These are phyloP conservation scores for Dendrolimus pini DNA, from an alignment of 2,888 invertebrate species.

Conservation along the genomic window DNA sequence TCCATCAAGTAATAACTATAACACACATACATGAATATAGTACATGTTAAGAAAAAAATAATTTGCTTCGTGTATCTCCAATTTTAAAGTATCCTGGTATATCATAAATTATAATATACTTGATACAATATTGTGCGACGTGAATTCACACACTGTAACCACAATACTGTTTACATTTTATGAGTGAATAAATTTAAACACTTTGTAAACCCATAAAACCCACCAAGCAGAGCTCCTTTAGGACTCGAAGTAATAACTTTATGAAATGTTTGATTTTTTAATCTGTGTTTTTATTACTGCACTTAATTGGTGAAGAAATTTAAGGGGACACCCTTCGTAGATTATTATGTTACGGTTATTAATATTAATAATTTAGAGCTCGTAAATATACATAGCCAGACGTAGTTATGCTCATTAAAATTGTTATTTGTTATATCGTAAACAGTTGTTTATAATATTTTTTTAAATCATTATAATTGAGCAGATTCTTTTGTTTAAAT, in stretches of 20 bases:
- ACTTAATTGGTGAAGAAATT: background rate
- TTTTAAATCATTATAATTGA: background rate
- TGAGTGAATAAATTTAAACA: background rate
- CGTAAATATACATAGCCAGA: background rate
- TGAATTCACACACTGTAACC: background rate
- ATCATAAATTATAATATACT: too few relatives aligned
- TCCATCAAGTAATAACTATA: too few relatives aligned
- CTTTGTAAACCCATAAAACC: background rate
- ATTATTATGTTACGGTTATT: background rate
- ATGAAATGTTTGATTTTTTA: background rate
- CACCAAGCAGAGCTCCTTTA: background rate
- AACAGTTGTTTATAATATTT: background rate
- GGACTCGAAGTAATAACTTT: background rate
- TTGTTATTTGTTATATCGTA: background rate
- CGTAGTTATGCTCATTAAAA: background rate
- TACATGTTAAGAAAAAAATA: too few relatives aligned
- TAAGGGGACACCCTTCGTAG: background rate
- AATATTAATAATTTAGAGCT: background rate
- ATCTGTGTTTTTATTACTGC: background rate
- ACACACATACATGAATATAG: too few relatives aligned
- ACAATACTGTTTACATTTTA: background rate
- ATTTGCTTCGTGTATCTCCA: too few relatives aligned
- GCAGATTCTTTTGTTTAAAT: background rate
- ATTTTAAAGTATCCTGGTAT: too few relatives aligned
- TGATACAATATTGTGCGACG: background rate